These are phyloP conservation scores for Meriones unguiculatus DNA, from an alignment of 2,113 vertebrate genomes.

Conservation along the genomic window DNA sequence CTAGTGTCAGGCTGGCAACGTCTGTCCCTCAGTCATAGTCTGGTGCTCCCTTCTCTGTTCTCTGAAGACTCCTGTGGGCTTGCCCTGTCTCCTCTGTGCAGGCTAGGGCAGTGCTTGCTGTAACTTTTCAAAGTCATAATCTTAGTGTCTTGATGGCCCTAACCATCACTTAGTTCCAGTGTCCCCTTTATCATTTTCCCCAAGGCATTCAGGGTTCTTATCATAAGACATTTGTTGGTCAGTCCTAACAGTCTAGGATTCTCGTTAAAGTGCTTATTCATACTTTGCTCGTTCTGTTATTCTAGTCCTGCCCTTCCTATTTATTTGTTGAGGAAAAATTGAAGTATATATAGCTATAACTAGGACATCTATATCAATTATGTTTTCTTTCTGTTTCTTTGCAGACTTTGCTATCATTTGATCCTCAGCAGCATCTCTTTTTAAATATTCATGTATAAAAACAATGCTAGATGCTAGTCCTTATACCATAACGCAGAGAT, in stretches of 20 bases:
- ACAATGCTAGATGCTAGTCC: not conserved
- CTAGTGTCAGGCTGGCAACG: not conserved
- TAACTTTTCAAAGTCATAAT: slow-evolving; percentile 17
- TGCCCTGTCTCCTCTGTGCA: not conserved
- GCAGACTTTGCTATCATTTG: not conserved
- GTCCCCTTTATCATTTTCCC: not conserved
- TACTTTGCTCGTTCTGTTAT: not conserved
- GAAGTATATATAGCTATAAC: not conserved
- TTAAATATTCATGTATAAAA: not conserved
- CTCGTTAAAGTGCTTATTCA: not conserved
- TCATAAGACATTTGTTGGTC: not conserved
- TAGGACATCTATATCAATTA: not conserved
- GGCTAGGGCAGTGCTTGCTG: not conserved
- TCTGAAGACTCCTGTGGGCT: not conserved
- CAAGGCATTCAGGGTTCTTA: not conserved
- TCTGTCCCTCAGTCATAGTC: not conserved
- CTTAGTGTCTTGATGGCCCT: not conserved
- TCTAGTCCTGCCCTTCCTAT: not conserved
- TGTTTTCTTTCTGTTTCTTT: not conserved
- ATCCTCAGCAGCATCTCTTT: not conserved
- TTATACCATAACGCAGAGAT: not conserved
- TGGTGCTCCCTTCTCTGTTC: not conserved
- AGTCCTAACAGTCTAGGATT: not conserved
- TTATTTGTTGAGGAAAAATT: not conserved
- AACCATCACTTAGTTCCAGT: not conserved